Conservation (phyloP, 1,140 invertebrate genomes). For the Hesperophylax magnus region DNA sequence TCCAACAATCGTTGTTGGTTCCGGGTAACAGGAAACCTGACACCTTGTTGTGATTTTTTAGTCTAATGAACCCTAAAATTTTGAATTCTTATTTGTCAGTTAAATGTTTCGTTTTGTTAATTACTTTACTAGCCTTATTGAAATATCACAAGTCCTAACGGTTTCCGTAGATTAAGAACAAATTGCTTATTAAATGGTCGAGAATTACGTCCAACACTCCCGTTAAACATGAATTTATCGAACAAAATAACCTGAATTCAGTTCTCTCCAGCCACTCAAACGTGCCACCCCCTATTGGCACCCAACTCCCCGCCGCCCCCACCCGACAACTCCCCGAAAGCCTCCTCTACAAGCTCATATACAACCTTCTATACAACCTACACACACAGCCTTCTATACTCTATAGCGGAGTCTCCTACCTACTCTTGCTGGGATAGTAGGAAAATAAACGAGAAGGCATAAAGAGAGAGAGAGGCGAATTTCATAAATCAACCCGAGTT, state of each 20-base stretch:
- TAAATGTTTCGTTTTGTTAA: too few relatives aligned
- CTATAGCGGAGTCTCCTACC: not conserved
- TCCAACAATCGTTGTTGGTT: too few relatives aligned
- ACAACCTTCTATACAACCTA: too few relatives aligned
- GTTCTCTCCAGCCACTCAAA: not conserved
- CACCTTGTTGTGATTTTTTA: too few relatives aligned
- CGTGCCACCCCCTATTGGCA: not conserved
- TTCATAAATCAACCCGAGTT: conserved; percentile 39
- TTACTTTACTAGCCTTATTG: too few relatives aligned
- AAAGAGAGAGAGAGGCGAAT: conserved; percentile 34
- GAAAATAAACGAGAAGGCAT: conserved; percentile 39
- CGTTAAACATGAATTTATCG: conserved; percentile 36
- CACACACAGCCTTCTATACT: not conserved
- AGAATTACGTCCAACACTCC: conserved; percentile 26
- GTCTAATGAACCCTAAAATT: too few relatives aligned
- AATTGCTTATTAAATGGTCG: conserved; percentile 39
- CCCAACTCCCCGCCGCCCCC: not conserved
- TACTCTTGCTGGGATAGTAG: not conserved
- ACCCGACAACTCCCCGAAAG: not conserved
- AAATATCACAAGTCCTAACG: not conserved
- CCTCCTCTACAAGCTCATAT: too few relatives aligned
- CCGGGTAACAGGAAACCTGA: too few relatives aligned
- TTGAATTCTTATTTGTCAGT: too few relatives aligned
- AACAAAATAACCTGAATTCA: conserved; percentile 41
- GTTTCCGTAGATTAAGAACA: conserved; percentile 25